A percentile compares a stretch with the other conserved stretches of the same genome.
These are phyloP conservation scores for Triplophysa tibetana DNA, from an alignment of 2,113 vertebrate species.

Conservation along the genomic window DNA sequence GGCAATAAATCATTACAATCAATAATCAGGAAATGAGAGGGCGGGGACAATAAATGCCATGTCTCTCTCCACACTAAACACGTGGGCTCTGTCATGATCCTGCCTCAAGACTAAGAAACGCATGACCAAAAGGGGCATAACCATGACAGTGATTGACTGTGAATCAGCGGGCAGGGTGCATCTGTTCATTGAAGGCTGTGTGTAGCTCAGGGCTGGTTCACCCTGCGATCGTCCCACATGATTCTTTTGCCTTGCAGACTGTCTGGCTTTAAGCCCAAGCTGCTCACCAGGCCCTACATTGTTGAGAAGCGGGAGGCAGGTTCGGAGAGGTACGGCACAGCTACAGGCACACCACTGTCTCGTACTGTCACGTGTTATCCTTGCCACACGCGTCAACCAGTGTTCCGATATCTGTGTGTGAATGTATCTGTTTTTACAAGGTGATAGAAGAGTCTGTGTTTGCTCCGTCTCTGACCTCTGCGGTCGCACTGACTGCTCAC, in stretches of 20 bases:
- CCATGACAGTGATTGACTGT: neutral
- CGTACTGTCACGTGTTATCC: slow-evolving; percentile 73
- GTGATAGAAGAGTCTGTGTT: neutral
- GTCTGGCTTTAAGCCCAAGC: slow-evolving; percentile 44
- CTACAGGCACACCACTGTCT: slow-evolving; percentile 58
- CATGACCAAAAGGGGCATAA: too few relatives aligned
- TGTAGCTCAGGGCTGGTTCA: slow-evolving; percentile 10
- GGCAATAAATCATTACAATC: too few relatives aligned
- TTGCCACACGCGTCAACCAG: slow-evolving; percentile 48
- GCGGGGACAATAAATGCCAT: too few relatives aligned
- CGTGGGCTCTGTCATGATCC: too few relatives aligned
- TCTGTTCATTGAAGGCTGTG: neutral
- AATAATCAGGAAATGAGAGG: too few relatives aligned
- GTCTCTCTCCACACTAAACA: too few relatives aligned
- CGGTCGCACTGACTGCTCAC: neutral
- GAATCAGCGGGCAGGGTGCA: neutral
- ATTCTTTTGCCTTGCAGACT: slow-evolving; percentile 56
- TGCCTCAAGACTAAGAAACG: too few relatives aligned
- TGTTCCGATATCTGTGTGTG: slow-evolving; percentile 9
- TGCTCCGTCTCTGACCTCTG: neutral
- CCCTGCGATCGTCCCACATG: slow-evolving; percentile 30
- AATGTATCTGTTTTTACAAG: neutral
- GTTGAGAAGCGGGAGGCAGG: slow-evolving; percentile 53
- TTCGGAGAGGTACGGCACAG: slow-evolving; percentile 42
- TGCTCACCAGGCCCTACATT: slow-evolving; percentile 33